Conservation (phyloP, 2,113 vertebrate genomes). For the Pelusios castaneus region DNA sequence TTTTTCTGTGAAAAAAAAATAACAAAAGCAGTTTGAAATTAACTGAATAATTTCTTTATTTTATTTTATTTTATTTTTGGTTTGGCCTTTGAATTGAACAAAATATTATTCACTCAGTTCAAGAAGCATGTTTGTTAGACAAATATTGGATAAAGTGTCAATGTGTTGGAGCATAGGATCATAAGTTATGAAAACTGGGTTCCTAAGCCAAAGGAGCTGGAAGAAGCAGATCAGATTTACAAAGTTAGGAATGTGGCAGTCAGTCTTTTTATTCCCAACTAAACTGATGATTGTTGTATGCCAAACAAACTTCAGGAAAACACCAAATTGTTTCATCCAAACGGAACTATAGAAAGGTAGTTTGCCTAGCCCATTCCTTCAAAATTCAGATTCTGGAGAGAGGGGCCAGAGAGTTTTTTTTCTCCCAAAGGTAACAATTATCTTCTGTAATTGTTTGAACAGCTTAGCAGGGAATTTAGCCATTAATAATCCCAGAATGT, state of each 20-base stretch:
- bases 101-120: too few relatives aligned
- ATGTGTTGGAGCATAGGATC: not conserved
- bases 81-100: too few relatives aligned
- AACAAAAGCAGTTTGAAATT: too few relatives aligned
- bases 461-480: not conserved
- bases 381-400: not conserved
- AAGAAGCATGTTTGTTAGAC: not conserved
- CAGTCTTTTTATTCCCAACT: not conserved
- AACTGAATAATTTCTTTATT: too few relatives aligned
- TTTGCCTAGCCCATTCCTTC: not conserved
- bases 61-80: too few relatives aligned
- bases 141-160: not conserved
- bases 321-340: not conserved
- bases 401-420: not conserved
- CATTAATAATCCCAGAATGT: not conserved
- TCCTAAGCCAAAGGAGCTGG: not conserved
- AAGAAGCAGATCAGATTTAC: not conserved
- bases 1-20: too few relatives aligned
- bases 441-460: conserved; percentile 24
- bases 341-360: not conserved
- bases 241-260: not conserved
- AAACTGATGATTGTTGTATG: not conserved
- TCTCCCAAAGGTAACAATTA: not conserved
- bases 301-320: not conserved
- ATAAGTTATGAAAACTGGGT: not conserved